Conservation (phyloP, 2,113 vertebrate genomes). For the Seriola rivoliana region DNA sequence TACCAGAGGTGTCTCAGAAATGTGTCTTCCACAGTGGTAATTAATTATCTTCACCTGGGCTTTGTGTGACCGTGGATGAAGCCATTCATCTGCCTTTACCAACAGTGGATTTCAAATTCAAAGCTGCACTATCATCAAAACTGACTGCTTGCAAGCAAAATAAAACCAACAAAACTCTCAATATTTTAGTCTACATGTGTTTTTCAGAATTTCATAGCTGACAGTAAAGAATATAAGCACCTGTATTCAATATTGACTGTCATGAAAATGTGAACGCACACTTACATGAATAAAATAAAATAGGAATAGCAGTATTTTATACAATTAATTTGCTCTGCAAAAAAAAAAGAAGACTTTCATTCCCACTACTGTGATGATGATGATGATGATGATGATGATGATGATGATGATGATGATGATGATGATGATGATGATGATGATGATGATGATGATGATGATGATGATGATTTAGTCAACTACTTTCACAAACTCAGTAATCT, state of each 20-base stretch:
- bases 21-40: slow-evolving; percentile 73
- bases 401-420: no score
- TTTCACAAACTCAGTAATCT: slow-evolving; percentile 14
- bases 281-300: slow-evolving; percentile 1
- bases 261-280: slow-evolving; percentile 1
- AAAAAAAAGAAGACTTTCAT: neutral
- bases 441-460: neutral
- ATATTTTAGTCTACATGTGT: slow-evolving; percentile 31
- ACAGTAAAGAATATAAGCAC: slow-evolving; percentile 20
- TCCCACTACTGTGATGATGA: no score
- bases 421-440: no score
- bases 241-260: neutral
- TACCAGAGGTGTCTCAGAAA: slow-evolving; percentile 72
- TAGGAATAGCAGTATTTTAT: neutral
- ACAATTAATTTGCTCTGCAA: neutral
- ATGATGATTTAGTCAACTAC: neutral
- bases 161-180: slow-evolving; percentile 46
- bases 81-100: slow-evolving; percentile 76
- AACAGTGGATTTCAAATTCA: slow-evolving; percentile 52
- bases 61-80: slow-evolving; percentile 73
- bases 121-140: slow-evolving; percentile 82
- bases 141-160: slow-evolving; percentile 34
- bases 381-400: no score
- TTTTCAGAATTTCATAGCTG: slow-evolving; percentile 36
- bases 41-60: slow-evolving; percentile 80